Evolutionary conservation across 1,140 invertebrate species (phyloP).

Genomic region (Rhagoletis pomonella): DNA sequence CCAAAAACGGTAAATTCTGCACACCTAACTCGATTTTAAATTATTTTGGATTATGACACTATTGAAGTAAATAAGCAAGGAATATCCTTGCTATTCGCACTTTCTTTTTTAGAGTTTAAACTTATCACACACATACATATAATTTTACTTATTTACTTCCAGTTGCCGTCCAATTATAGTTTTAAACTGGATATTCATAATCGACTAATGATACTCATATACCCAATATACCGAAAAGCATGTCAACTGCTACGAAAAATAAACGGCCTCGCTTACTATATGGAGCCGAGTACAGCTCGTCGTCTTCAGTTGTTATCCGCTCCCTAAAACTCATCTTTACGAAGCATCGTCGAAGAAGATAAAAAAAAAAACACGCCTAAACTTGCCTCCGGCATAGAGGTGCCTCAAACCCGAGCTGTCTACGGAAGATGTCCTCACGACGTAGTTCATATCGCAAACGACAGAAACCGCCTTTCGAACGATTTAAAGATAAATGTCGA

Average conservation of each 20-base stretch:
- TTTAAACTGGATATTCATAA: background rate
- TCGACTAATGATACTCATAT: background rate
- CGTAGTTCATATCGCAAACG: slow-evolving; percentile 76
- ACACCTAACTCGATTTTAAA: too few relatives aligned
- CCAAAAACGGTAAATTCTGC: too few relatives aligned
- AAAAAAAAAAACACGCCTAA: slow-evolving; percentile 1
- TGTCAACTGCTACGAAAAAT: slow-evolving; percentile 50
- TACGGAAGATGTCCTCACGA: slow-evolving; percentile 76
- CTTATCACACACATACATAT: too few relatives aligned
- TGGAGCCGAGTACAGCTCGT: slow-evolving; percentile 11
- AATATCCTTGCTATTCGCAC: too few relatives aligned
- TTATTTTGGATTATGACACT: too few relatives aligned
- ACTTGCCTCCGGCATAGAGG: background rate
- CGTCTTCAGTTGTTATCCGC: background rate
- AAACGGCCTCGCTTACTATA: background rate
- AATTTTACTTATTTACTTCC: background rate
- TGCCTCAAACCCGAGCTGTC: background rate
- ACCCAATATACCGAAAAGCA: slow-evolving; percentile 21
- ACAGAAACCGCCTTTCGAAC: slow-evolving; percentile 79
- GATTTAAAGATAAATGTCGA: slow-evolving; percentile 85
- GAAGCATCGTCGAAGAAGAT: slow-evolving; percentile 55
- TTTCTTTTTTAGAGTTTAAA: too few relatives aligned
- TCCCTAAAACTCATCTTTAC: slow-evolving; percentile 54
- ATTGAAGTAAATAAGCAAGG: too few relatives aligned
- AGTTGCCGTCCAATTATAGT: background rate